A percentile compares a stretch with the other conserved stretches of the same genome.
These are phyloP conservation scores for Callorhinus ursinus DNA, from an alignment of 2,113 vertebrate genomes.

Conservation along the genomic window DNA sequence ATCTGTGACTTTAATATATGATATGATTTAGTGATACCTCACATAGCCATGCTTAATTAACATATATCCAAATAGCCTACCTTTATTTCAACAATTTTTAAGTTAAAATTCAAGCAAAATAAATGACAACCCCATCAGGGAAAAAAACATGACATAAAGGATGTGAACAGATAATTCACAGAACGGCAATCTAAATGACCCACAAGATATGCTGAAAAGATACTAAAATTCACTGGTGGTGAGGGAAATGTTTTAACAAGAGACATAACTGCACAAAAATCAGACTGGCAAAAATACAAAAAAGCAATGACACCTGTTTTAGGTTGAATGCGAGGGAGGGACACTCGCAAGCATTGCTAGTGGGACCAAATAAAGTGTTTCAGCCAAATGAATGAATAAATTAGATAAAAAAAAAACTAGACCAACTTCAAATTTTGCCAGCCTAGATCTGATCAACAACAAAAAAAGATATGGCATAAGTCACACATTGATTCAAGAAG, in stretches of 20 bases:
- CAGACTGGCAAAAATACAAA: neutral
- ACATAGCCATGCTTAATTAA: neutral
- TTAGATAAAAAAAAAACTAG: neutral
- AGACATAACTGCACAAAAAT: neutral
- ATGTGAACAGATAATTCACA: neutral
- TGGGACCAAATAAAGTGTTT: neutral
- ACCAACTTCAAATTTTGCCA: neutral
- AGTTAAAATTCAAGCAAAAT: conserved; percentile 40
- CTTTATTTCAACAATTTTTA: neutral
- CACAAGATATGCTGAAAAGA: neutral
- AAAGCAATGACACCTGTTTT: neutral
- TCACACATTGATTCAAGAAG: neutral
- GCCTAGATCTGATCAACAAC: neutral
- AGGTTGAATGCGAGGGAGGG: neutral
- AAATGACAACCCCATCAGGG: neutral
- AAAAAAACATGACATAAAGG: neutral
- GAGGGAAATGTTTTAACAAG: neutral
- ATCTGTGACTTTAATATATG: neutral
- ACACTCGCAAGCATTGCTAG: neutral
- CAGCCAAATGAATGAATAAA: conserved; percentile 1
- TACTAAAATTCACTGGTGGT: neutral
- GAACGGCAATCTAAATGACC: neutral
- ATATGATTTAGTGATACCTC: neutral
- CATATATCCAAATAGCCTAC: neutral
- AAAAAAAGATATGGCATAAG: neutral